Conservation (phyloP, 2,797 vertebrate genomes). For the Mastacembelus armatus region DNA sequence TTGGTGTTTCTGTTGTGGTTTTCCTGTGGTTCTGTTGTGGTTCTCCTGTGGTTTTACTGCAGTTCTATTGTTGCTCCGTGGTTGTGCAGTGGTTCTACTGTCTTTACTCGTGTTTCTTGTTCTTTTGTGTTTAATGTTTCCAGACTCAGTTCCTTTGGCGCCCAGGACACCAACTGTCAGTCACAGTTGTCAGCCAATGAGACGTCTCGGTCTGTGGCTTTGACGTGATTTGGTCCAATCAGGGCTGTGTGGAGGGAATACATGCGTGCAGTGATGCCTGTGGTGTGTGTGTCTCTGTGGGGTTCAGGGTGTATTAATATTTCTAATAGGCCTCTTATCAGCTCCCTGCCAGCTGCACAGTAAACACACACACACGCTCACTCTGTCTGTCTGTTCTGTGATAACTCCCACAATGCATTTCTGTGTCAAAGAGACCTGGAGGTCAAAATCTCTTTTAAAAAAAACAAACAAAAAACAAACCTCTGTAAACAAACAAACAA, state of each 20-base stretch:
- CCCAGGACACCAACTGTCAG: conserved; percentile 14
- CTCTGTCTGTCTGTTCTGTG: conserved; percentile 65
- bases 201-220: not conserved
- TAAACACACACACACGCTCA: conserved; percentile 56
- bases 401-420: conserved; percentile 75
- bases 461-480: too few species aligned
- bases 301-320: conserved; percentile 82
- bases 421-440: conserved; percentile 74
- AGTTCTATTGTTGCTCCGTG: not conserved
- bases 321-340: conserved; percentile 83
- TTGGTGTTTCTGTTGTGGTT: not conserved
- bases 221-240: conserved; percentile 67
- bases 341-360: conserved; percentile 81
- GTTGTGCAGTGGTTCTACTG: too few species aligned
- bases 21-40: not conserved
- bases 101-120: not conserved
- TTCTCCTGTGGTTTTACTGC: not conserved
- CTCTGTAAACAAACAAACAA: too few species aligned
- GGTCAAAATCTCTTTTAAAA: conserved; percentile 70
- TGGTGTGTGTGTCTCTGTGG: conserved; percentile 54
- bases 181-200: conserved; percentile 56
- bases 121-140: not conserved
- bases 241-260: conserved; percentile 46
- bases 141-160: not conserved
- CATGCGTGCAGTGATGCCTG: conserved; percentile 13